Base-by-base conservation (phyloP, 2,113 vertebrate species). In the Tachycineta bicolor region DNA sequence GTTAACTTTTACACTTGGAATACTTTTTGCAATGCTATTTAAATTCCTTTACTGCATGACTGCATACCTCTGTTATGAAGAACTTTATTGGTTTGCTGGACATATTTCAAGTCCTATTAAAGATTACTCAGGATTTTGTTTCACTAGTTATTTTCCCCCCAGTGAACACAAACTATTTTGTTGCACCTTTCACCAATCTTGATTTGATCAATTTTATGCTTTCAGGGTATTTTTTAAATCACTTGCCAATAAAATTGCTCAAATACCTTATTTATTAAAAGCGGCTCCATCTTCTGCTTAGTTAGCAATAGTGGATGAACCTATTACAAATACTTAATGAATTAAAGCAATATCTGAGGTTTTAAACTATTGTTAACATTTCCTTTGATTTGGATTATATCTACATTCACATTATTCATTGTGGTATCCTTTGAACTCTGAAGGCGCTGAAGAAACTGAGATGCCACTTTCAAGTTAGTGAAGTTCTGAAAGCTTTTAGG, bases 221-320 rank as follows among this genome's bases (percentile, higher is more conserved):
- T 92, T 90, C 23, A 34, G 63, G 37, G 13, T 28, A 78, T 93
- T 86, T 96, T 96, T 88, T 85, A 70, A 87, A 70, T 75, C 43
- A 96, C 82, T 91, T 96, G 56, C 67, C 67, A 91, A 93, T 83
- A 76, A 89, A 92, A 77, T 87, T 89, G 34, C 50, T 88, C 78
- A 79, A 95, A 95, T 59, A 87, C 31, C 73, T 83, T 89, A 85
- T 67, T 94, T 94, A 95, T 89, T 87, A 89, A 15, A 94, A 87
- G 29, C 49, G 63, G 34, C 58, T 69, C 59, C 39, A 86, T 91
- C 79, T 95, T 93, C 89, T 96, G 71, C 83, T 95, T 95, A 62
- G 59, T 89, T 91, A 89, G 60, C 34, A 85, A 80, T 21, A 74
- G 71, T 46, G 16, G 52, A 67, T 83, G 62, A 90, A 67, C 37